Percentiles rank a stretch among this genome's conserved stretches.
Conservation (phyloP, 2,113 vertebrate species). For the Lepus timidus region DNA sequence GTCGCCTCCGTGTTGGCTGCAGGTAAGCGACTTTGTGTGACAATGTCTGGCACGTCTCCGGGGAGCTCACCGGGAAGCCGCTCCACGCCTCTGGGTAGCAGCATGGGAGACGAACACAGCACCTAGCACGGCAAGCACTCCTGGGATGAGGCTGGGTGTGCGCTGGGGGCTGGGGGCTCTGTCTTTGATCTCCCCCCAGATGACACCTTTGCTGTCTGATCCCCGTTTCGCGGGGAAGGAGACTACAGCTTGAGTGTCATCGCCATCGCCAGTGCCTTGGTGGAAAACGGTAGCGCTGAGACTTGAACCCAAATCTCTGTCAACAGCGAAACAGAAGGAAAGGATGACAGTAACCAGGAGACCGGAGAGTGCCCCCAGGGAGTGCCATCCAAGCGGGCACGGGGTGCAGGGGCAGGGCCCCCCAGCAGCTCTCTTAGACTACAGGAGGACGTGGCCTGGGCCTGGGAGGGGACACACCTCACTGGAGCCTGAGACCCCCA, state of each 20-base stretch:
- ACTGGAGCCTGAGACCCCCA: not conserved
- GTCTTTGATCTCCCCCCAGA: not conserved
- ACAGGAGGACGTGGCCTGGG: not conserved
- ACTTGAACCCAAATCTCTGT: not conserved
- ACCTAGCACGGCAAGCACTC: too few relatives aligned
- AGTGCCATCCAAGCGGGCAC: accelerated
- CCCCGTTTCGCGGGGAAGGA: not conserved
- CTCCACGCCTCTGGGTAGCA: too few relatives aligned
- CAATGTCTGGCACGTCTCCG: too few relatives aligned
- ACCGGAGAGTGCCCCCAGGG: not conserved
- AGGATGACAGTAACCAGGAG: not conserved
- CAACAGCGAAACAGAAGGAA: not conserved
- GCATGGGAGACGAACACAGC: not conserved
- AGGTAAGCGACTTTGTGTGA: too few relatives aligned
- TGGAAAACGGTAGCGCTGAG: not conserved
- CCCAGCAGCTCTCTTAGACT: not conserved
- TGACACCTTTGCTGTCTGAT: accelerated
- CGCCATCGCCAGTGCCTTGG: not conserved
- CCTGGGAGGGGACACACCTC: too few relatives aligned
- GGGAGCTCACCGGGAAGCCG: too few relatives aligned
- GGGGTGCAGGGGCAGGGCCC: not conserved
- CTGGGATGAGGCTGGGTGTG: too few relatives aligned
- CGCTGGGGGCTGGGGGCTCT: too few relatives aligned
- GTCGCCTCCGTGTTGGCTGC: too few relatives aligned
- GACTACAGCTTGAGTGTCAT: not conserved